A percentile compares a stretch with the other conserved stretches of the same genome.
These are phyloP conservation scores for Heterodera schachtii DNA, from an alignment of 1,140 invertebrate species.

Conservation along the genomic window DNA sequence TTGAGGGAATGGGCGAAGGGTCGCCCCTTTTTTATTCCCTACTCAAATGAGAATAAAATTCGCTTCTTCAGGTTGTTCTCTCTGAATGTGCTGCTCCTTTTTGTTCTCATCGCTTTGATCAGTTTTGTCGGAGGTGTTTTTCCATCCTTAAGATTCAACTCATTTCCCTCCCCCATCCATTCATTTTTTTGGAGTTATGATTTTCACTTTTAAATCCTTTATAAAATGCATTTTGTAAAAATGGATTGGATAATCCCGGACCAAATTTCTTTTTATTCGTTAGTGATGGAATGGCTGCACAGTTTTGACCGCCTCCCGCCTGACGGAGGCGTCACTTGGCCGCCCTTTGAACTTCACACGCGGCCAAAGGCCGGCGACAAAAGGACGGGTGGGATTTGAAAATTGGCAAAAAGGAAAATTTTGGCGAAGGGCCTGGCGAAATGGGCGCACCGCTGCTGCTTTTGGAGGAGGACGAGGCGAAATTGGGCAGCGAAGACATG, in stretches of 20 bases:
- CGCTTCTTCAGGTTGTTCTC: slow-evolving; percentile 17
- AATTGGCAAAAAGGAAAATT: slow-evolving; percentile 14
- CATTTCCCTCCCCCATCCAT: too few species aligned
- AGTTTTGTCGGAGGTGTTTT: not conserved
- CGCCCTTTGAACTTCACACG: slow-evolving; percentile 25
- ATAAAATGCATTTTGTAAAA: too few species aligned
- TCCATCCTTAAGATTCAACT: too few species aligned
- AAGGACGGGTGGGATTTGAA: slow-evolving; percentile 17
- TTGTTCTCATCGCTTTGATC: slow-evolving; percentile 9
- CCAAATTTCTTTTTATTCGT: too few species aligned
- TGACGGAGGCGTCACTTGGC: slow-evolving; percentile 35
- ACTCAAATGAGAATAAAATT: slow-evolving; percentile 18
- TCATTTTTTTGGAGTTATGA: too few species aligned
- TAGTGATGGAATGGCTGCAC: slow-evolving; percentile 20
- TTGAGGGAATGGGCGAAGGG: too few species aligned
- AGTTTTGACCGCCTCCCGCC: slow-evolving; percentile 23
- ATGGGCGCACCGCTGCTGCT: slow-evolving; percentile 47
- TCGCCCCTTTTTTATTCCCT: not conserved
- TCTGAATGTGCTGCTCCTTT: slow-evolving; percentile 16
- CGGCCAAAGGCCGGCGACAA: slow-evolving; percentile 1
- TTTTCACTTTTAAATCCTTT: too few species aligned
- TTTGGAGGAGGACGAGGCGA: slow-evolving; percentile 38
- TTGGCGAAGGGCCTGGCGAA: slow-evolving; percentile 42
- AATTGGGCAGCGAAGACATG: slow-evolving; percentile 42
- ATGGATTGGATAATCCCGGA: too few species aligned